A percentile compares a stretch with the other conserved stretches of the same genome.
phyloP scores from a whole-genome alignment of 35 echinoderm and acorn worm genomes.

The Ophiothrix spiculata region DNA sequence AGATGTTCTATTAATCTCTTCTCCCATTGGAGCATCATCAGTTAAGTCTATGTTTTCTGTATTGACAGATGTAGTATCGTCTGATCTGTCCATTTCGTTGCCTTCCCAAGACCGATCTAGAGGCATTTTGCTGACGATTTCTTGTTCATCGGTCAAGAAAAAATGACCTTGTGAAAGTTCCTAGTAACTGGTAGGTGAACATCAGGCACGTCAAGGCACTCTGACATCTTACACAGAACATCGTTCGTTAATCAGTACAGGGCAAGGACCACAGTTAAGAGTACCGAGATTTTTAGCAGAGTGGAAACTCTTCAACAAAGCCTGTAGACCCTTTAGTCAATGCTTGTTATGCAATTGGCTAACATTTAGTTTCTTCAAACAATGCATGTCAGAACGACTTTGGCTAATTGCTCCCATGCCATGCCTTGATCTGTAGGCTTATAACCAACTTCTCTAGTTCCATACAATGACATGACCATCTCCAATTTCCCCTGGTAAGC shows the following conservation, averaged over 20 bases:
- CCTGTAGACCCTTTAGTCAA: background rate
- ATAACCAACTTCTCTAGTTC: background rate
- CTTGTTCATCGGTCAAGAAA: background rate
- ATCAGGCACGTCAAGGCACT: background rate
- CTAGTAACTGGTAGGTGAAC: background rate
- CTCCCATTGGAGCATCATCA: no score
- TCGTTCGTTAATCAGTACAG: background rate
- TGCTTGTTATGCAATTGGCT: background rate
- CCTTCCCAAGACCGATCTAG: background rate
- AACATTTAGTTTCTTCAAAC: background rate
- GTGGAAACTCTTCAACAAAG: background rate
- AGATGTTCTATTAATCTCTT: no score
- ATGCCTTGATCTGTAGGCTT: background rate
- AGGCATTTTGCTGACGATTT: background rate
- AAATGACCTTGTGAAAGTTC: background rate
- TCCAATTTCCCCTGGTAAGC: no score
- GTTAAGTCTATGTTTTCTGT: no score
- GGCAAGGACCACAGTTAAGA: background rate
- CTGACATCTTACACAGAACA: background rate
- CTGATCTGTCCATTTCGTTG: no score
- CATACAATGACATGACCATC: background rate
- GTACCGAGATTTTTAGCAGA: background rate
- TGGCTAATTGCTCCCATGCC: no score
- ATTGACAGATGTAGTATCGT: no score
- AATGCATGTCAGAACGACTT: background rate